A percentile compares a stretch with the other conserved stretches of the same genome.
Conservation (phyloP, 2,113 vertebrate species). For the Epinephelus fuscoguttatus region DNA sequence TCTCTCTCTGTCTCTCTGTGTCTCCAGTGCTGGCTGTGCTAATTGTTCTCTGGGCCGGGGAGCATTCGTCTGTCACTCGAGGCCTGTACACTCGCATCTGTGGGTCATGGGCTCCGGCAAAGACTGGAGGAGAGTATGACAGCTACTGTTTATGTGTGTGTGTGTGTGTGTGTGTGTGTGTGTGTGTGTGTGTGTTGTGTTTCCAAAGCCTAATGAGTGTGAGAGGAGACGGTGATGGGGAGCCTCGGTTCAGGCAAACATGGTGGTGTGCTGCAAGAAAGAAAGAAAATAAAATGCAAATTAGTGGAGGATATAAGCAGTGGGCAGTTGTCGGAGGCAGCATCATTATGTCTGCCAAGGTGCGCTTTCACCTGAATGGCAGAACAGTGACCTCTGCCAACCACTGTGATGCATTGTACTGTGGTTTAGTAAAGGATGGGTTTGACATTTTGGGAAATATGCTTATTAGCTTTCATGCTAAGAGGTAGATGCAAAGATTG, state of each 20-base stretch:
- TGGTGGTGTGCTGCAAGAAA: background rate
- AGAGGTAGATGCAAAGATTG: too few species aligned
- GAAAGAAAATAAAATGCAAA: constrained; percentile 13
- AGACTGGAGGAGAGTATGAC: constrained; percentile 39
- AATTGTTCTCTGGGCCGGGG: constrained; percentile 53
- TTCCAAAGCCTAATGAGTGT: constrained; percentile 36
- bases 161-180: constrained; percentile 34
- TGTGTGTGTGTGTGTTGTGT: constrained; percentile 22
- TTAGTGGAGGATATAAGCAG: background rate
- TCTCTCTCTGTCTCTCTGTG: constrained; percentile 11
- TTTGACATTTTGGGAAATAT: background rate
- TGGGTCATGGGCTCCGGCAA: constrained; percentile 53
- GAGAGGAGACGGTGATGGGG: background rate
- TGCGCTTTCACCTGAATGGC: background rate
- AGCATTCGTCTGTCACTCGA: constrained; percentile 49
- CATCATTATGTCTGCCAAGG: background rate
- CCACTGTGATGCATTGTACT: too few species aligned
- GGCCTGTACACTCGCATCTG: constrained; percentile 28
- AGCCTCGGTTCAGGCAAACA: background rate
- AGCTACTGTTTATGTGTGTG: constrained; percentile 28
- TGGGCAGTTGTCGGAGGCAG: background rate
- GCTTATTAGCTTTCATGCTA: too few species aligned
- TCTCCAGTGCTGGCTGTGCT: constrained; percentile 27
- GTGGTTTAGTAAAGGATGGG: background rate
- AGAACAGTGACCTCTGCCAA: background rate